phyloP scores from a whole-genome alignment of 1,140 invertebrate species.

The Leguminivora glycinivorella region DNA sequence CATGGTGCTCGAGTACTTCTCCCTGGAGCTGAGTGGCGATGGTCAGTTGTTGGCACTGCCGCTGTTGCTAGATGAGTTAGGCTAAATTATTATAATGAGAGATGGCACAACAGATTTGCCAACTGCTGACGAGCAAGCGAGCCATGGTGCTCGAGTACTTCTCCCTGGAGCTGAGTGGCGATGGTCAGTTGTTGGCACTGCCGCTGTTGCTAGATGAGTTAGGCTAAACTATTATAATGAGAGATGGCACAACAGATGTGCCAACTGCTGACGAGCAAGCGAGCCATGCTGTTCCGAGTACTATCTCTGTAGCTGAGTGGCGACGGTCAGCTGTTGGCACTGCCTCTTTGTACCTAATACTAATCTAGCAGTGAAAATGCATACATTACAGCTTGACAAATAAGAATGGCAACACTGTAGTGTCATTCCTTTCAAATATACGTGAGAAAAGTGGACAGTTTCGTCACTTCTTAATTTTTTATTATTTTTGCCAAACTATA shows the following conservation, averaged over 20 bases:
- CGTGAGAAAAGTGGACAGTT: too few relatives aligned
- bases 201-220: constrained; percentile 86
- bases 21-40: constrained; percentile 86
- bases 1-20: constrained; percentile 96
- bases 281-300: constrained; percentile 94
- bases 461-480: too few relatives aligned
- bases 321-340: constrained; percentile 82
- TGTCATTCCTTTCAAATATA: too few relatives aligned
- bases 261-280: constrained; percentile 85
- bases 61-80: constrained; percentile 83
- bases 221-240: too few relatives aligned
- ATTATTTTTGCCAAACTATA: too few relatives aligned
- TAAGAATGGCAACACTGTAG: too few relatives aligned
- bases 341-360: too few relatives aligned
- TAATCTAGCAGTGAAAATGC: too few relatives aligned
- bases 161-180: constrained; percentile 87
- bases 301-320: constrained; percentile 90
- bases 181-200: constrained; percentile 83
- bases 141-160: constrained; percentile 96
- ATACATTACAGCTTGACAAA: too few relatives aligned
- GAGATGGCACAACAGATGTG: constrained; percentile 85
- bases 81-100: too few relatives aligned
- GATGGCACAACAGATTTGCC: constrained; percentile 84
- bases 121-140: constrained; percentile 85
- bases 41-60: constrained; percentile 85